Evolutionary conservation across 2,888 invertebrate species (phyloP).

Genomic region (Nemoura dubitans): DNA sequence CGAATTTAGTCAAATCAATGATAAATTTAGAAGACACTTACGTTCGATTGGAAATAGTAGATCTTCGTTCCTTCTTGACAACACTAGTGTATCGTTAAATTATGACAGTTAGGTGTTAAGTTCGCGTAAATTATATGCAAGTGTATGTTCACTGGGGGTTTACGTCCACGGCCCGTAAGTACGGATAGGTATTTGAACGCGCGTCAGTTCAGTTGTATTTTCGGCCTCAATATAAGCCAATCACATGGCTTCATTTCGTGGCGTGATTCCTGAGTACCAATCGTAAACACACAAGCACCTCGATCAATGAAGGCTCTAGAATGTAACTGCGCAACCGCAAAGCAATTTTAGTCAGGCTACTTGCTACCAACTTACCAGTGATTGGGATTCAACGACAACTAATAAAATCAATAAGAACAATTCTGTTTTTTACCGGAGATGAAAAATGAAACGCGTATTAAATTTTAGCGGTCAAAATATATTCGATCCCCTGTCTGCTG

Average conservation of each 20-base stretch:
- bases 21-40: background rate
- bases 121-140: background rate
- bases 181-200: background rate
- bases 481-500: too few relatives aligned
- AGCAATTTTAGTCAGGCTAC: background rate
- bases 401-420: background rate
- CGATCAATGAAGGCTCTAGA: conserved; percentile 14
- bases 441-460: too few relatives aligned
- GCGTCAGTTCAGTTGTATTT: conserved; percentile 18
- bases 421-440: background rate
- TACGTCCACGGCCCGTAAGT: conserved; percentile 7
- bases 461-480: too few relatives aligned
- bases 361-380: background rate
- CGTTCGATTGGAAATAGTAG: background rate
- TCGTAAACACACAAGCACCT: background rate
- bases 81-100: background rate
- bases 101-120: background rate
- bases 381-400: background rate
- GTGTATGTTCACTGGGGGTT: background rate
- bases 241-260: background rate
- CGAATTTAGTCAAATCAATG: background rate
- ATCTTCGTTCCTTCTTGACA: background rate
- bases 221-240: conserved; percentile 15
- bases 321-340: background rate
- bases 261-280: conserved; percentile 17